Base-by-base conservation (phyloP, 2,113 vertebrate species). In the cat (Felis catus) region DNA sequence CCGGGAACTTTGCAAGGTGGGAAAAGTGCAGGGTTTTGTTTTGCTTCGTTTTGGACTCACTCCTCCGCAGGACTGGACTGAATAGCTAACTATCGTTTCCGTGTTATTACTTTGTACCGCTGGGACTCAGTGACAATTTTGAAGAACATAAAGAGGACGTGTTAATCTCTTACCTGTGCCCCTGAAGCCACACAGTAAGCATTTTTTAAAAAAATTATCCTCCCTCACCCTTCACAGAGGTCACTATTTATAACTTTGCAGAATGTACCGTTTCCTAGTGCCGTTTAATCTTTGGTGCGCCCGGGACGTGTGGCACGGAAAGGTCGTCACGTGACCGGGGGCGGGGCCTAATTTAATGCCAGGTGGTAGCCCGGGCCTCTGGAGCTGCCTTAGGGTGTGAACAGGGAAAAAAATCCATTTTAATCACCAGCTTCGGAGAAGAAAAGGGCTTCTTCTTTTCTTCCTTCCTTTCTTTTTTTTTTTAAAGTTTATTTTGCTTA, bases 241-340 rank as follows among this genome's bases (percentile, higher is more conserved):
- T 78, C 94, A 89, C 98, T 97, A 88, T 97, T 98, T 86, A 97
- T 95, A 98, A 97, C 88, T 97, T 66, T 94, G 97, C 92, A 74
- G 90, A 89, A 90, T 33, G 29, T 6, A 92, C 90, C 36, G 7
- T 97, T 97, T 98, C 83, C 92, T 31, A 27, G 78, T 51, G 53
- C 73, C 36, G 6, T 16, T 79, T 94, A 11, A 66, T 79, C 88
- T 82, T 96, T 74, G 41, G 87, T 39, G 65, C 58, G 78, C 71
- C 74, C 61, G 18, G 92, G 84, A 81, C 48, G 36, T 68, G 93
- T 71, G 95, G 53, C 36, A 7, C 4, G n/a, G 36, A 63, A 79
- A 96, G 71, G 83, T 29, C 63, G 15, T 95, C 88, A 25, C 53
- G 33, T 86, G 94, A 66, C 61, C 61, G 36, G 66, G 36, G 45